Conservation (phyloP, 2,797 vertebrate species). For the Pteropus rufus region DNA sequence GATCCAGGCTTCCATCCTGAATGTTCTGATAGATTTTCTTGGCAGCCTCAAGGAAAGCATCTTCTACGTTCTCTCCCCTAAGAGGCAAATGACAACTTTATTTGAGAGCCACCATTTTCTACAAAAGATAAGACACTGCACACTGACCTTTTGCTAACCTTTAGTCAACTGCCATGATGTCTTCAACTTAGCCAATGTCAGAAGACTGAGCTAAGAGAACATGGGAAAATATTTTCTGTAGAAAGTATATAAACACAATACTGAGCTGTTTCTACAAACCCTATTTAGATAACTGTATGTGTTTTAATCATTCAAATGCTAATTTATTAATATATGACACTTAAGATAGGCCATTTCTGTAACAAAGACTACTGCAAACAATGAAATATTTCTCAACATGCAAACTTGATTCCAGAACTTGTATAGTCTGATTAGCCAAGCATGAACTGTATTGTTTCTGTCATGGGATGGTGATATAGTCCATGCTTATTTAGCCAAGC, state of each 20-base stretch:
- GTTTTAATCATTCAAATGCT: constrained; percentile 27
- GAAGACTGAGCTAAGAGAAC: constrained; percentile 52
- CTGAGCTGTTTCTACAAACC: background rate
- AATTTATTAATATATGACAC: background rate
- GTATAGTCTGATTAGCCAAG: background rate
- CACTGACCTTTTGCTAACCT: constrained; percentile 63
- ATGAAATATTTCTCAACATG: background rate
- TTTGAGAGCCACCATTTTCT: background rate
- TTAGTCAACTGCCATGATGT: constrained; percentile 54
- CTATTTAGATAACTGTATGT: background rate
- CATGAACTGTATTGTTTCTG: background rate
- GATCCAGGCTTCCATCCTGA: constrained; percentile 97
- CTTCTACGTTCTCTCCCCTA: constrained; percentile 98
- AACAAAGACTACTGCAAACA: background rate
- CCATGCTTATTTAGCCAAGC: background rate
- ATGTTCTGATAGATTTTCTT: constrained; percentile 99
- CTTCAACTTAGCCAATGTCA: constrained; percentile 60
- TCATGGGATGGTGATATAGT: background rate
- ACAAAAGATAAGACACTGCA: constrained; percentile 18
- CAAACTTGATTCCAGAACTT: background rate
- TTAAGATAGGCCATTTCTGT: background rate
- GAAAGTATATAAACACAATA: background rate
- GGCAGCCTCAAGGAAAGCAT: constrained; percentile 96
- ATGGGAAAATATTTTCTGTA: constrained; percentile 30
- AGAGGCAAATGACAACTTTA: constrained; percentile 57